A percentile compares a stretch with the other conserved stretches of the same genome.
Evolutionary conservation across 2,113 vertebrate genomes (phyloP).

Genomic region (Elgaria multicarinata): DNA sequence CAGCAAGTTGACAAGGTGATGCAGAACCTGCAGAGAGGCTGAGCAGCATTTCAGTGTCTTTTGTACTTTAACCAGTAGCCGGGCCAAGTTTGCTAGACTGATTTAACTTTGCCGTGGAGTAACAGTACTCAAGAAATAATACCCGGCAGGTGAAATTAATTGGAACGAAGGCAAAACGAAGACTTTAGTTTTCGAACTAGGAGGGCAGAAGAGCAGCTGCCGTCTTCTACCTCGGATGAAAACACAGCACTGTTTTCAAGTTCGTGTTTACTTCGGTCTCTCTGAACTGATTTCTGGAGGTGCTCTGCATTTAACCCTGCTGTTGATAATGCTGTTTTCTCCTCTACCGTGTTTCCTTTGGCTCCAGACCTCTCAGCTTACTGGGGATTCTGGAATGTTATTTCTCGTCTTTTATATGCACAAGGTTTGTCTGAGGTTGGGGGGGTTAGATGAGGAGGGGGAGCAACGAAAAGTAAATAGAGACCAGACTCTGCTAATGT

Average conservation of each 20-base stretch:
- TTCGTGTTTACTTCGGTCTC: neutral
- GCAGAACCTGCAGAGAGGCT: neutral
- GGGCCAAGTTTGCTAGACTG: neutral
- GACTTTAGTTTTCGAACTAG: neutral
- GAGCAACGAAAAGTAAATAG: neutral
- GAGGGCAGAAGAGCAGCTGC: neutral
- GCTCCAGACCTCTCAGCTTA: neutral
- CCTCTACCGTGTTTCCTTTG: neutral
- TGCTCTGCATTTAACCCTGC: neutral
- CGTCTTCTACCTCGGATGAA: neutral
- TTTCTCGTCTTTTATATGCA: neutral
- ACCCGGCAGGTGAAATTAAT: neutral
- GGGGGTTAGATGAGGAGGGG: neutral
- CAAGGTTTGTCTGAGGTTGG: neutral
- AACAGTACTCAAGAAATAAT: neutral
- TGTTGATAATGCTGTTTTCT: neutral
- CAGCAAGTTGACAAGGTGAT: neutral
- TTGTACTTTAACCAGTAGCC: neutral
- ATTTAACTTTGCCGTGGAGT: neutral
- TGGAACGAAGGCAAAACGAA: neutral
- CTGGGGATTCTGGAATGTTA: slow-evolving; percentile 19
- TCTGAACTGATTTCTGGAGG: neutral
- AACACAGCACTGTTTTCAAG: neutral
- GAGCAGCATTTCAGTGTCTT: neutral
- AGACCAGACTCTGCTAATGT: neutral